These are phyloP conservation scores for Leptopilina syphax DNA, from an alignment of 2,888 invertebrate genomes.

Conservation along the genomic window DNA sequence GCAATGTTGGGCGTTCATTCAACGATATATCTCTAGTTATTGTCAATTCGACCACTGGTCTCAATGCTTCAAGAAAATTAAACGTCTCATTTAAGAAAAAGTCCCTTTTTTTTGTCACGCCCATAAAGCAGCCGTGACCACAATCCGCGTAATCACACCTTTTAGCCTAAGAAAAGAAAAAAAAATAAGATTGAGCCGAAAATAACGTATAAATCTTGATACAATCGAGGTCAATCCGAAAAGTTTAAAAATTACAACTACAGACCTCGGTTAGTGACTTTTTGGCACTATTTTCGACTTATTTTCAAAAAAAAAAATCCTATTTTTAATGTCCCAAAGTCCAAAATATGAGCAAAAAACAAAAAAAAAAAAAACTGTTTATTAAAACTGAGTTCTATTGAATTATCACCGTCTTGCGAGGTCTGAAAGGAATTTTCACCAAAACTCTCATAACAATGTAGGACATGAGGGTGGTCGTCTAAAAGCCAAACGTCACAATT, in stretches of 20 bases:
- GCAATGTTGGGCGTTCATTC: conserved; percentile 52
- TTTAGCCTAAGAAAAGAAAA: background rate
- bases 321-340: no score
- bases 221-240: no score
- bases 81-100: conserved; percentile 71
- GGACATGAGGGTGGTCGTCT: conserved; percentile 55
- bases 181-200: background rate
- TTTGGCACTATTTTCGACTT: no score
- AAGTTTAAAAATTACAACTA: no score
- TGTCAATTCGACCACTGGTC: conserved; percentile 52
- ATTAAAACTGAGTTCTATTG: background rate
- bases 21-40: conserved; percentile 41
- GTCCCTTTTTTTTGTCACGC: conserved; percentile 55
- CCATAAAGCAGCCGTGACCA: conserved; percentile 50
- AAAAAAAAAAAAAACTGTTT: no score
- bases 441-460: conserved; percentile 43
- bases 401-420: conserved; percentile 51
- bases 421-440: conserved; percentile 15
- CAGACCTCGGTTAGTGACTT: no score
- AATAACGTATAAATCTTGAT: no score
- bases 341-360: no score
- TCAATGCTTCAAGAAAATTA: conserved; percentile 50
- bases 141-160: conserved; percentile 54
- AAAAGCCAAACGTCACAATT: conserved; percentile 63
- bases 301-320: no score